phyloP scores from a whole-genome alignment of 2,797 vertebrate genomes.

The Falco naumanni region DNA sequence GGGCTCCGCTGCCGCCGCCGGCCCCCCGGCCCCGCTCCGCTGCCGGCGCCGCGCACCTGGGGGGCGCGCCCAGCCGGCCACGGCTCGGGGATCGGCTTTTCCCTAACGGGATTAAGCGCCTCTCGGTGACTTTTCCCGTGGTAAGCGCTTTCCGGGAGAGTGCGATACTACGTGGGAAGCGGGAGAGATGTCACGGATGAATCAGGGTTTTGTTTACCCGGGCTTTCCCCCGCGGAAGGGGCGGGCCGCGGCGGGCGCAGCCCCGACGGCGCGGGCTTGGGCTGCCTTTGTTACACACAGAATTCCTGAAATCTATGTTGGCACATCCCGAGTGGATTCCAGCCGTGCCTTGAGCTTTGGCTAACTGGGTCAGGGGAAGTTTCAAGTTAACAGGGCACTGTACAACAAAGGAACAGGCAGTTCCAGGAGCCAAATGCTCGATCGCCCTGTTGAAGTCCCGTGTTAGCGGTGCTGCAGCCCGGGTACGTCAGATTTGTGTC shows the following conservation, averaged over 20 bases:
- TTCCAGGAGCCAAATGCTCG: background rate
- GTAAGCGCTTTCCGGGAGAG: slow-evolving; percentile 16
- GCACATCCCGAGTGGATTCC: slow-evolving; percentile 65
- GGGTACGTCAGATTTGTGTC: background rate
- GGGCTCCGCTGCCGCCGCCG: background rate
- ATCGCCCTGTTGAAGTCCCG: background rate
- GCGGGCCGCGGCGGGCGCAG: background rate
- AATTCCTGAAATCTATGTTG: slow-evolving; percentile 43
- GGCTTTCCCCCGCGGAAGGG: background rate
- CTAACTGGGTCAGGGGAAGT: slow-evolving; percentile 51
- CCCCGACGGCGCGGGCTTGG: background rate
- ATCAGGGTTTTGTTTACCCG: background rate
- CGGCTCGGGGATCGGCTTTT: background rate
- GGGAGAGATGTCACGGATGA: background rate
- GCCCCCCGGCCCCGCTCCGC: background rate
- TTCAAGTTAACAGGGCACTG: slow-evolving; percentile 17
- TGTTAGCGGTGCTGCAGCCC: background rate
- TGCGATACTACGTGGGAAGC: slow-evolving; percentile 9
- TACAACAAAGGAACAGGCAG: slow-evolving; percentile 25
- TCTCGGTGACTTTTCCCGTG: slow-evolving; percentile 27
- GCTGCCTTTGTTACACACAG: background rate
- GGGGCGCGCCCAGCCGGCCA: background rate
- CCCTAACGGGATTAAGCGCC: slow-evolving; percentile 47
- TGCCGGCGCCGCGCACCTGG: background rate
- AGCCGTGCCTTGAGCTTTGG: slow-evolving; percentile 55